A percentile compares a stretch with the other conserved stretches of the same genome.
Evolutionary conservation across 92 coral and sea anemone genomes (phyloP).

Genomic region (Isaurus tuberculatus): DNA sequence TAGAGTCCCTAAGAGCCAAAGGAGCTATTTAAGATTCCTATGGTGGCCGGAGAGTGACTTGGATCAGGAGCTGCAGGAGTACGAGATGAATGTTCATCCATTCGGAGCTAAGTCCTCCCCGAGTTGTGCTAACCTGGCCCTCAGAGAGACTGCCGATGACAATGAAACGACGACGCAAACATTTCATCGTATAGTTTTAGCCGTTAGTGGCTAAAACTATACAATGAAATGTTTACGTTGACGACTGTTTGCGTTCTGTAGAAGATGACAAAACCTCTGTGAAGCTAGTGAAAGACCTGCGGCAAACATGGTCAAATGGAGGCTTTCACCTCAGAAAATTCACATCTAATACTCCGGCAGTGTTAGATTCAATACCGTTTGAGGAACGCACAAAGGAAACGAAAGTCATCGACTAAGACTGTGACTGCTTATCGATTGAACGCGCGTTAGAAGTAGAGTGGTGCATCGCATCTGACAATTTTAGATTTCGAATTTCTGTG

Average conservation of each 20-base stretch:
- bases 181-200: too few species aligned
- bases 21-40: background rate
- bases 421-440: slow-evolving; percentile 53
- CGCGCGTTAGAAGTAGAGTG: slow-evolving; percentile 68
- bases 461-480: slow-evolving; percentile 63
- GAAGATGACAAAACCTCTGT: background rate
- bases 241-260: too few species aligned
- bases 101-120: background rate
- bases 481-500: slow-evolving; percentile 50
- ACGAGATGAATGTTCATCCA: background rate
- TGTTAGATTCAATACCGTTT: slow-evolving; percentile 55
- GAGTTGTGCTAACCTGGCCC: background rate
- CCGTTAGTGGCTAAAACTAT: too few species aligned
- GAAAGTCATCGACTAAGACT: slow-evolving; percentile 20
- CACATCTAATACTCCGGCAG: slow-evolving; percentile 44
- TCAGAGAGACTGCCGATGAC: background rate
- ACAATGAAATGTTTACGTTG: too few species aligned
- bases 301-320: slow-evolving; percentile 48
- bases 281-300: slow-evolving; percentile 25
- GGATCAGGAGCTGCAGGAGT: background rate
- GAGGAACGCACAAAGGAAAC: slow-evolving; percentile 63
- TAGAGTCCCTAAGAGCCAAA: background rate
- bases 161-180: background rate
- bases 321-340: slow-evolving; percentile 58
- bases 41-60: background rate